Evolutionary conservation across 1,140 invertebrate genomes (phyloP), one percentile per base, ranked within the genome.

Genomic region (Lerema accius): DNA sequence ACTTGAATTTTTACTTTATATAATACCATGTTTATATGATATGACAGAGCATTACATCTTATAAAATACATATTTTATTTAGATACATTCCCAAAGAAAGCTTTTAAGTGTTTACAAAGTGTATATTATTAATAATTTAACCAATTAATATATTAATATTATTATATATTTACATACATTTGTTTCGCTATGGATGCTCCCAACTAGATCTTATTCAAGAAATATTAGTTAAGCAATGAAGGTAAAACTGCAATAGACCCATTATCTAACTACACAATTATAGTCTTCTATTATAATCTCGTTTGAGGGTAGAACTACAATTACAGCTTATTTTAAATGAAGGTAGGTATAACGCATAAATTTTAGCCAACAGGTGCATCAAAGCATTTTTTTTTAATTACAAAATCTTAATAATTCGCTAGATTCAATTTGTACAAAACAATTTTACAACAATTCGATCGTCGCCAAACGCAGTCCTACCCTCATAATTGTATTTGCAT

Each of bases 261-360:
- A 49, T 56, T 48, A 17, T 66, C 64, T 61, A 66, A 56, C 56
- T 66, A 66, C 50, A 59, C 16, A 55, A 63, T 56, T 56, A 32
- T 32, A 45, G 26, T 23, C 51, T 42, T 23, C 9, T 56, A 60
- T 15, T 32, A 56, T 55, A 66, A 66, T 66, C 64, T 61, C 58
- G 42, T 56, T 32, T 55, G 53, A 23, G 45, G 43, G 55, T 51
- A 59, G 46, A 65, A 59, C 45, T 26, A 61, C 50, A 61, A 37
- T 46, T 15, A 4, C 4, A 32, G 1, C 3, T 7, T 7, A 7
- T 32, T 4, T 7, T 4, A 4, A 32, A 32, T 32, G 1, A 32
- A 32, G 28, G 9, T 32, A n/a, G n/a, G n/a, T n/a, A n/a, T n/a
- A n/a, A n/a, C n/a, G n/a, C n/a, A n/a, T n/a, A n/a, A n/a, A n/a